phyloP scores from a whole-genome alignment of 2,113 vertebrate species.

The Menidia beryllina region DNA sequence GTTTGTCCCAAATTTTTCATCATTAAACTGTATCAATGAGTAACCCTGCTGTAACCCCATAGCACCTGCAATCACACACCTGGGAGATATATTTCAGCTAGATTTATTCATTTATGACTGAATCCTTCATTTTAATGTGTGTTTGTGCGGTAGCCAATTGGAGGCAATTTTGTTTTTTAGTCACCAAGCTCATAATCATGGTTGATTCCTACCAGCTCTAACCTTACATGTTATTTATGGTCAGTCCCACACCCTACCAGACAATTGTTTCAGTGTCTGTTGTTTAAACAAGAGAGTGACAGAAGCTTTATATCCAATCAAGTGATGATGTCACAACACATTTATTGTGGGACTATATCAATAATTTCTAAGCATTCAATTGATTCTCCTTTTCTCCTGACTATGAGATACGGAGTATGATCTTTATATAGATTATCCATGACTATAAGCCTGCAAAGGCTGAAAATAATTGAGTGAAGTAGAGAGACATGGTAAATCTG shows the following conservation, averaged over 20 bases:
- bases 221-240: background rate
- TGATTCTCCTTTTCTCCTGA: conserved; percentile 44
- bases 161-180: too few relatives aligned
- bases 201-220: background rate
- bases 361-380: conserved; percentile 60
- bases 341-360: conserved; percentile 45
- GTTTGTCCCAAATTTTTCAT: conserved; percentile 46
- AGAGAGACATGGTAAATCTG: background rate
- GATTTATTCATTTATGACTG: conserved; percentile 35
- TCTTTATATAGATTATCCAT: conserved; percentile 45
- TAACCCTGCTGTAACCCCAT: conserved; percentile 27
- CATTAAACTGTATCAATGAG: conserved; percentile 31
- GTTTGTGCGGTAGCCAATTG: background rate
- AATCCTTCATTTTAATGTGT: background rate
- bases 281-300: conserved; percentile 1
- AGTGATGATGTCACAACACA: conserved; percentile 5
- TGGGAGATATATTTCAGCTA: conserved; percentile 42
- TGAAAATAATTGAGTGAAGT: background rate
- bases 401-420: conserved; percentile 20
- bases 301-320: conserved; percentile 16
- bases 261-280: background rate
- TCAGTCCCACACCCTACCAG: background rate
- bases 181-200: background rate
- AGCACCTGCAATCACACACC: conserved; percentile 45
- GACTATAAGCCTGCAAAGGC: conserved; percentile 28